These are phyloP conservation scores for Acropternis orthonyx DNA, from an alignment of 2,797 vertebrate genomes.

Conservation along the genomic window DNA sequence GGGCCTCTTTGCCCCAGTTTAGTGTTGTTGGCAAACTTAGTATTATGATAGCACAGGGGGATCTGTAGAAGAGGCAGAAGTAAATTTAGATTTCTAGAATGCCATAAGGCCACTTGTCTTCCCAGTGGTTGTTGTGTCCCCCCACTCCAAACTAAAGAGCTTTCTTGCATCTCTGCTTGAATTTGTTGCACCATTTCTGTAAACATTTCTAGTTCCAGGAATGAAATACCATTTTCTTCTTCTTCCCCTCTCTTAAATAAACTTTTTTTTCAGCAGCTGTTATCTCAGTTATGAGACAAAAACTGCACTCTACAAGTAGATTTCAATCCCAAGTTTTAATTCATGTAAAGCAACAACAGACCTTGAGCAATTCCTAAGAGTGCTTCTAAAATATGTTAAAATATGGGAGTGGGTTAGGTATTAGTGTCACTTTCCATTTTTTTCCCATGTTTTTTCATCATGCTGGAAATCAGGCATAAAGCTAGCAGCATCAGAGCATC, in stretches of 20 bases:
- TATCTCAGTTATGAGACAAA: neutral
- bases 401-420: neutral
- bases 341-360: neutral
- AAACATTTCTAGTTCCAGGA: neutral
- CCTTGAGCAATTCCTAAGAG: neutral
- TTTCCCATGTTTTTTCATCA: neutral
- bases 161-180: neutral
- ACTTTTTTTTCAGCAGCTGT: neutral
- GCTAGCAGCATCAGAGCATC: neutral
- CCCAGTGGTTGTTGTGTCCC: neutral
- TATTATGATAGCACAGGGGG: neutral
- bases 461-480: neutral
- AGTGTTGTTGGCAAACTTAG: neutral
- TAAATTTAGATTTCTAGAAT: neutral
- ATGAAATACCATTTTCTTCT: neutral
- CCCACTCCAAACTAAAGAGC: neutral
- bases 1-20: neutral
- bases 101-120: neutral
- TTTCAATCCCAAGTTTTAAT: neutral
- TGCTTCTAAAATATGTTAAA: neutral
- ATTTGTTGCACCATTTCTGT: neutral
- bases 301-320: neutral
- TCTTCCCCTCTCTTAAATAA: neutral
- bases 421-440: neutral
- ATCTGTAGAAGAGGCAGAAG: neutral